phyloP scores from a whole-genome alignment of 23 tunicate species.

The Corella eumyota region DNA sequence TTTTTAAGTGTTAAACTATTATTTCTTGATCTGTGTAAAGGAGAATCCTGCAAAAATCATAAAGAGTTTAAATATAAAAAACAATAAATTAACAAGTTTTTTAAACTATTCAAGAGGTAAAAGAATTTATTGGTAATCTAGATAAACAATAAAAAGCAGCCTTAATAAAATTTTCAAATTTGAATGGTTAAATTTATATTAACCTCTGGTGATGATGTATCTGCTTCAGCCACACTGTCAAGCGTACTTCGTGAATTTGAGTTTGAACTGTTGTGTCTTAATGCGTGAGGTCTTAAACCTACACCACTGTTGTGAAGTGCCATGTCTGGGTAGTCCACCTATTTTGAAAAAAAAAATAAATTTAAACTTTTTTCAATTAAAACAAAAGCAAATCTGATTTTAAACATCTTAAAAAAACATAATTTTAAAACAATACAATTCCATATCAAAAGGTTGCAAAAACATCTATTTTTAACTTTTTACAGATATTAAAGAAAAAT shows the following conservation, averaged over 20 bases:
- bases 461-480: no score
- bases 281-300: slow-evolving; percentile 37
- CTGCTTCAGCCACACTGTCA: slow-evolving; percentile 48
- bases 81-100: neutral
- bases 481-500: no score
- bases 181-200: no score
- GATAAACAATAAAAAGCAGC: no score
- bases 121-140: no score
- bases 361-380: no score
- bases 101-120: no score
- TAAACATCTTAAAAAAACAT: no score
- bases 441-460: no score
- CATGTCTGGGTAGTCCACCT: slow-evolving; percentile 77
- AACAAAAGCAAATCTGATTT: no score
- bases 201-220: slow-evolving; percentile 57
- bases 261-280: slow-evolving; percentile 19
- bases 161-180: no score
- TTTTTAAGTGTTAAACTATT: slow-evolving; percentile 30
- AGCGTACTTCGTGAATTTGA: slow-evolving; percentile 21
- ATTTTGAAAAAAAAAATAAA: neutral
- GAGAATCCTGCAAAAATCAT: slow-evolving; percentile 7
- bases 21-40: slow-evolving; percentile 10
- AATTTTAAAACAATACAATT: no score
- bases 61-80: neutral
- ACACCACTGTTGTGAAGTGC: slow-evolving; percentile 25